Evolutionary conservation across 1,140 invertebrate genomes (phyloP), one percentile per base, ranked within the genome.

Genomic region (Papilio xuthus): DNA sequence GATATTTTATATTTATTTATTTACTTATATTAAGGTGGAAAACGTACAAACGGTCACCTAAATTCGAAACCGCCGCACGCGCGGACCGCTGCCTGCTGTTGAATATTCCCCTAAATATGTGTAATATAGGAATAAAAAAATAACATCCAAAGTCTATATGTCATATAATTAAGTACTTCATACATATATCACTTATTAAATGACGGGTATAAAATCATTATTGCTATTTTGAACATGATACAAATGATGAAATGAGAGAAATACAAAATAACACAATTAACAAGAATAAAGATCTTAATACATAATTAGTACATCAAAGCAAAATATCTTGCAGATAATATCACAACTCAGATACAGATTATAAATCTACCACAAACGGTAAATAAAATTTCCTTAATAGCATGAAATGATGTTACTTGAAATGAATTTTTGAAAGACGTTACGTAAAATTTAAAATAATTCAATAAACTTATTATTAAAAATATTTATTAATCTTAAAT

Each of bases 221-320:
- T 81, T 85, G 80, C 82, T 84, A 81, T 69, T 79, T 82, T 80
- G 79, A 85, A 82, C 82, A 82, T 82, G 78, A 12, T 56, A 15
- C 73, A 37, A 15, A 32, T 56, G n/a, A 75, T 26, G 7, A 23
- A 6, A n/a, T 10, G 18, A 15, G n/a, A 26, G 20, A 8, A 73
- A 73, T 18, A 50, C 12, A 50, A 73, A 50, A 28, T 73, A 28
- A 42, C 20, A 73, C 15, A 50, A 4, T 2, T 42, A 44, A 73
- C 13, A 28, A 50, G 13, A 26, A 42, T 8, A 50, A 4, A 18
- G n/a, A n/a, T n/a, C n/a, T n/a, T n/a, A n/a, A n/a, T n/a, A n/a
- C n/a, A n/a, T n/a, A n/a, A n/a, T n/a, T n/a, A n/a, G n/a, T 26
- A 44, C 12, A 60, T 10, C 12, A 56, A 56, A 47, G 18, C 44